Percentiles rank a stretch among this genome's conserved stretches.
These are phyloP conservation scores for Crocuta crocuta DNA, from an alignment of 2,113 vertebrate species.

Conservation along the genomic window DNA sequence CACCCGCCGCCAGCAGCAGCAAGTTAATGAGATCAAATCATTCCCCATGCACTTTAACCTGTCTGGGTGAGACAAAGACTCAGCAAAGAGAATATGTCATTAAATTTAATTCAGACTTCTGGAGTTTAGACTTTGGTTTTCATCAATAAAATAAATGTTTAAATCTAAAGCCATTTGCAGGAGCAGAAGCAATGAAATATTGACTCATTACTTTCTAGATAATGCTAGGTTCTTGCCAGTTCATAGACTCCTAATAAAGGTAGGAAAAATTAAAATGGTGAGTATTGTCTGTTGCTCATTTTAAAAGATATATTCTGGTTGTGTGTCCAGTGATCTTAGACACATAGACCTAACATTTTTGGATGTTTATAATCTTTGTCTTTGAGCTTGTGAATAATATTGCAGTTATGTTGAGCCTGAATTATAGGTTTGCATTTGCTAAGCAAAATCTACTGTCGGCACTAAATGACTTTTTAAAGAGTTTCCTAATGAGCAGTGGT, in stretches of 20 bases:
- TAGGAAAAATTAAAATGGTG: slow-evolving; percentile 45
- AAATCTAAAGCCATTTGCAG: not conserved
- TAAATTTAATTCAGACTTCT: slow-evolving; percentile 61
- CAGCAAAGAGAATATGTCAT: not conserved
- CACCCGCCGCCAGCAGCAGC: slow-evolving; percentile 77
- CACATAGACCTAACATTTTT: not conserved
- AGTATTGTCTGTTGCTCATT: not conserved
- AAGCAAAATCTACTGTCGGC: slow-evolving; percentile 62
- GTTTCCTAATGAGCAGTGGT: slow-evolving; percentile 76
- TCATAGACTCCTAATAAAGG: slow-evolving; percentile 31
- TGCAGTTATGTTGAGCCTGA: slow-evolving; percentile 65
- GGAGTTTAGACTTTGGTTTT: slow-evolving; percentile 16
- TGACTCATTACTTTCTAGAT: slow-evolving; percentile 19
- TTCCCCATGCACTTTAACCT: slow-evolving; percentile 46
- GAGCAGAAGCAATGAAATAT: not conserved
- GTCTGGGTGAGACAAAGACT: slow-evolving; percentile 11
- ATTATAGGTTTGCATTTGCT: slow-evolving; percentile 70
- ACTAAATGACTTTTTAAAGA: slow-evolving; percentile 81
- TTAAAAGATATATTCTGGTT: slow-evolving; percentile 52
- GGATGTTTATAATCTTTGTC: slow-evolving; percentile 37
- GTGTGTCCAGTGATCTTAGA: not conserved
- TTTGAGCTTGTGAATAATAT: slow-evolving; percentile 67
- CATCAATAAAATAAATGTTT: slow-evolving; percentile 57
- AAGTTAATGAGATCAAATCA: slow-evolving; percentile 53
- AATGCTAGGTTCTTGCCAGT: slow-evolving; percentile 10